A percentile compares a stretch with the other conserved stretches of the same genome.
phyloP scores from a whole-genome alignment of 2,797 vertebrate genomes.

The Sebastes baramenuke region DNA sequence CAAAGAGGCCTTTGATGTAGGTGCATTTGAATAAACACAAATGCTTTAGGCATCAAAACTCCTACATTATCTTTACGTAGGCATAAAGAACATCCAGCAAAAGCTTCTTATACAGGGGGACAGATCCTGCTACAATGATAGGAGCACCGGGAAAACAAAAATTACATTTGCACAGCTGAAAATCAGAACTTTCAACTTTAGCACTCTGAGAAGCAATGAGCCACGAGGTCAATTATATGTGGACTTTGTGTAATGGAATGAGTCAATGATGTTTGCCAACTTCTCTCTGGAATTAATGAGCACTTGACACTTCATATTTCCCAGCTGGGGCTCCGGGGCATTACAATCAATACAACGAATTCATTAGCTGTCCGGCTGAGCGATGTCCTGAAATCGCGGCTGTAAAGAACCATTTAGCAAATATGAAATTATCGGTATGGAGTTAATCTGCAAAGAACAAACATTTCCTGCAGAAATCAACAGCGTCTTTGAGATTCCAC shows the following conservation, averaged over 20 bases:
- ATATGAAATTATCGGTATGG: conserved; percentile 67
- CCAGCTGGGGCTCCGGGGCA: conserved; percentile 53
- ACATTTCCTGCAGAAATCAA: conserved; percentile 46
- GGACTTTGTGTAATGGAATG: conserved; percentile 74
- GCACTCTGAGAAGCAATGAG: conserved; percentile 51
- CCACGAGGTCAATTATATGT: conserved; percentile 74
- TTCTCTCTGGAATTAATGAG: conserved; percentile 74
- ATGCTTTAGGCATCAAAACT: conserved; percentile 52
- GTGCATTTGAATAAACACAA: conserved; percentile 63
- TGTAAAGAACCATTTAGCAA: conserved; percentile 69
- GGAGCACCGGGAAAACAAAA: conserved; percentile 10
- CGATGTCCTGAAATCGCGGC: conserved; percentile 61
- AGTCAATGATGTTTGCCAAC: conserved; percentile 75
- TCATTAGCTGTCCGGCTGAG: conserved; percentile 74
- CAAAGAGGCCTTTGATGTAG: conserved; percentile 71
- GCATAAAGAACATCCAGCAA: conserved; percentile 50
- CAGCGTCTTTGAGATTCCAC: conserved; percentile 7
- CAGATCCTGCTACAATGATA: conserved; percentile 32
- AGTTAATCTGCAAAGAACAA: conserved; percentile 69
- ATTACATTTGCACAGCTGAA: conserved; percentile 4
- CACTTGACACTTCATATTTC: conserved; percentile 78
- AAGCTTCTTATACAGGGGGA: conserved; percentile 21
- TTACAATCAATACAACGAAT: conserved; percentile 77
- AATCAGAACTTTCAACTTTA: conserved; percentile 50
- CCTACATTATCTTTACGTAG: conserved; percentile 55